Conservation (phyloP, 2,113 vertebrate species). For the Taurulus bubalis region DNA sequence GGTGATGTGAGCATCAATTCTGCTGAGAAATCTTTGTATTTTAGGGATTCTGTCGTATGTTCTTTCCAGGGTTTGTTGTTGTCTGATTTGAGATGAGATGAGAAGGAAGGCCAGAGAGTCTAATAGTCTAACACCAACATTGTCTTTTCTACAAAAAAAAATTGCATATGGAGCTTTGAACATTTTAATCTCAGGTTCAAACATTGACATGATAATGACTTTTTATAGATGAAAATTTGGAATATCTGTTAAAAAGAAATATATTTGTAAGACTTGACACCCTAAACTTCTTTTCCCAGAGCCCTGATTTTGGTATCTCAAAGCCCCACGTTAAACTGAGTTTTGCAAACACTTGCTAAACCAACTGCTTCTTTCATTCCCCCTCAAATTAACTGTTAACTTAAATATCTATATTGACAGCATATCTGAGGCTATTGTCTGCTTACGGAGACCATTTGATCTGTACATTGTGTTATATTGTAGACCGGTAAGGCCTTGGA, state of each 20-base stretch:
- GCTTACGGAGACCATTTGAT: conserved; percentile 7
- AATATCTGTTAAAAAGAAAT: conserved; percentile 52
- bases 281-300: conserved; percentile 28
- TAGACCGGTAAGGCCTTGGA: neutral
- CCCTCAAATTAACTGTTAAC: neutral
- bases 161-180: conserved; percentile 48
- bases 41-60: conserved; percentile 53
- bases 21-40: conserved; percentile 51
- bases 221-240: conserved; percentile 65
- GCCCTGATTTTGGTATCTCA: conserved; percentile 28
- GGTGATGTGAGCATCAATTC: conserved; percentile 43
- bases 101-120: conserved; percentile 32
- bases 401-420: neutral
- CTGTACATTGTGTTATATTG: neutral
- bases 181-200: conserved; percentile 82
- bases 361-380: conserved; percentile 8
- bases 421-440: neutral
- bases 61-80: conserved; percentile 43
- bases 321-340: neutral
- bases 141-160: conserved; percentile 51
- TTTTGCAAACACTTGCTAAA: conserved; percentile 7
- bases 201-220: conserved; percentile 61
- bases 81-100: conserved; percentile 23
- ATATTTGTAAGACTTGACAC: conserved; percentile 52
- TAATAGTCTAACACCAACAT: conserved; percentile 15